phyloP scores from a whole-genome alignment of 2,113 vertebrate species.

The Pionites leucogaster region DNA sequence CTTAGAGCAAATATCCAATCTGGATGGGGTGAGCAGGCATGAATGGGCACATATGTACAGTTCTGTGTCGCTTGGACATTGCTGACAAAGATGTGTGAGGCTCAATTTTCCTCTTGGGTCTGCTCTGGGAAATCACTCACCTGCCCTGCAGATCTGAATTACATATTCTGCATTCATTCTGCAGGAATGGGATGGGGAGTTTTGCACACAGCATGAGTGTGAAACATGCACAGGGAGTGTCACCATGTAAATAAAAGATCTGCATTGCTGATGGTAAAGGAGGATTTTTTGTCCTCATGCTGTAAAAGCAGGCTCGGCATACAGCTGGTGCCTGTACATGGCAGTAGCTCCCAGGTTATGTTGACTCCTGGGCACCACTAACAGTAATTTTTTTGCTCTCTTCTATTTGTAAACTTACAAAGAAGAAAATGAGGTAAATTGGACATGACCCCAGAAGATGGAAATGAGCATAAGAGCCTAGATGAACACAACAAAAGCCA shows the following conservation, averaged over 20 bases:
- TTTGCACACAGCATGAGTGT: slow-evolving; percentile 8
- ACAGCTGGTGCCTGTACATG: neutral
- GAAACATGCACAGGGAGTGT: slow-evolving; percentile 12
- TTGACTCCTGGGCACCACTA: neutral
- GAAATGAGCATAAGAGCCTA: slow-evolving; percentile 40
- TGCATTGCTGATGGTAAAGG: neutral
- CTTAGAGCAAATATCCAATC: neutral
- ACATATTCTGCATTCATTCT: slow-evolving; percentile 48
- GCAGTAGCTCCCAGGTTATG: neutral
- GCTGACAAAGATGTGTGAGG: neutral
- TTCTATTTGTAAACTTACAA: slow-evolving; percentile 46
- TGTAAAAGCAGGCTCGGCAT: neutral
- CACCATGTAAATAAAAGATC: slow-evolving; percentile 26
- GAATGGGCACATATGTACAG: neutral
- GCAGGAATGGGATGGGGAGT: neutral
- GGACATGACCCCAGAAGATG: slow-evolving; percentile 24
- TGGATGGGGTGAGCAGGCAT: neutral
- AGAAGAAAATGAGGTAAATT: slow-evolving; percentile 59
- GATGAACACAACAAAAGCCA: slow-evolving; percentile 49
- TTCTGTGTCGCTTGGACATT: neutral
- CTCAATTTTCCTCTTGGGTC: neutral
- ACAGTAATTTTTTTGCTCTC: slow-evolving; percentile 1
- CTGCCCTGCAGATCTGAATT: slow-evolving; percentile 55
- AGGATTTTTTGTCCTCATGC: neutral
- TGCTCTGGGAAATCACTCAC: slow-evolving; percentile 36